Evolutionary conservation across 1,140 invertebrate species (phyloP).

Genomic region (Leptestheria dahalacensis): DNA sequence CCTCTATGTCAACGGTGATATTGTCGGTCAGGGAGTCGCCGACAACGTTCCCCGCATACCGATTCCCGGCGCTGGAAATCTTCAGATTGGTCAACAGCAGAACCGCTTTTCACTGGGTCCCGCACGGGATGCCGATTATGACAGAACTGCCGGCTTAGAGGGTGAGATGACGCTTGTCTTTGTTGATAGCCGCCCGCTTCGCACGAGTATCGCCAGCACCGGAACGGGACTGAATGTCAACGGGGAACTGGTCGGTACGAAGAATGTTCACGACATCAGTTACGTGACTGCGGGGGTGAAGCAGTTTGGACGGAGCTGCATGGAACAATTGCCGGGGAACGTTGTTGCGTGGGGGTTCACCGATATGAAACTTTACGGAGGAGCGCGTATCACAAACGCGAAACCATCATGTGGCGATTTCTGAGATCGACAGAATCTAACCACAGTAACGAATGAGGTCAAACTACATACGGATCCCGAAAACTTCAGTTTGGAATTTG

Average conservation of each 20-base stretch:
- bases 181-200: slow-evolving; percentile 7
- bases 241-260: slow-evolving; percentile 6
- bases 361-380: slow-evolving; percentile 6
- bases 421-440: too few relatives aligned
- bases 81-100: background rate
- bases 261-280: background rate
- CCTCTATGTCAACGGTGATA: slow-evolving; percentile 10
- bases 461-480: too few relatives aligned
- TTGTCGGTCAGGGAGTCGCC: slow-evolving; percentile 6
- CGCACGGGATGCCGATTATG: background rate
- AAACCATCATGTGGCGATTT: slow-evolving; percentile 11
- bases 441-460: too few relatives aligned
- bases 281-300: background rate
- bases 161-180: slow-evolving; percentile 13
- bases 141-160: background rate
- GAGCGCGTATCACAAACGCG: background rate
- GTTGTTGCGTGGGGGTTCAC: slow-evolving; percentile 10
- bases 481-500: too few relatives aligned
- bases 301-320: background rate
- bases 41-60: background rate
- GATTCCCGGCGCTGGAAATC: background rate
- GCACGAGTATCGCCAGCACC: background rate
- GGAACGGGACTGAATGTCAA: background rate
- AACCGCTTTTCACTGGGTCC: background rate
- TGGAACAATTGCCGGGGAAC: background rate